These are phyloP conservation scores for Phalanger gymnotis DNA, from an alignment of 2,797 vertebrate genomes.

Conservation along the genomic window DNA sequence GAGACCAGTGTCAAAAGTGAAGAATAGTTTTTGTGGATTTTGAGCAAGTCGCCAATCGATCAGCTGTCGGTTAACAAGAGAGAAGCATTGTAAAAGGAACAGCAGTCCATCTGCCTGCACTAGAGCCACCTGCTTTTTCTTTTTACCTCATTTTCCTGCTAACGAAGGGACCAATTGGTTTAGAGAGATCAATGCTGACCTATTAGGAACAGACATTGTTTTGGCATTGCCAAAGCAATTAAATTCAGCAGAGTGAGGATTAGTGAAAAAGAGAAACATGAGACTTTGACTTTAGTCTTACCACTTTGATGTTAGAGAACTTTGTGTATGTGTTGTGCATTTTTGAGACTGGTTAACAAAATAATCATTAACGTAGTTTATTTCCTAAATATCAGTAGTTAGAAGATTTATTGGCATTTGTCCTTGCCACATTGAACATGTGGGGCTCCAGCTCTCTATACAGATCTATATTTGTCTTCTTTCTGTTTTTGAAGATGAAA, in stretches of 20 bases:
- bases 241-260: constrained; percentile 81
- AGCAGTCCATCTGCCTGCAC: constrained; percentile 78
- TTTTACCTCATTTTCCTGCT: constrained; percentile 85
- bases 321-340: constrained; percentile 20
- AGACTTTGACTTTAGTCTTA: constrained; percentile 73
- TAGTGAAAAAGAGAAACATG: constrained; percentile 66
- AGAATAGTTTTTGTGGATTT: constrained; percentile 84
- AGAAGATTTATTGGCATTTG: constrained; percentile 61
- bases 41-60: constrained; percentile 83
- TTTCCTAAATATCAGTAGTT: constrained; percentile 68
- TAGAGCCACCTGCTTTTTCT: constrained; percentile 78
- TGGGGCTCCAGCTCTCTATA: not conserved
- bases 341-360: constrained; percentile 66
- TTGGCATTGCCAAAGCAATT: constrained; percentile 84
- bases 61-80: constrained; percentile 81
- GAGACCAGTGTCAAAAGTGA: constrained; percentile 80
- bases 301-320: constrained; percentile 65
- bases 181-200: constrained; percentile 85
- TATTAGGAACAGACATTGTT: constrained; percentile 82
- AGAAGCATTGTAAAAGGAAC: constrained; percentile 75
- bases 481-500: constrained; percentile 42
- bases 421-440: constrained; percentile 62
- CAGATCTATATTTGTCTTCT: constrained; percentile 41
- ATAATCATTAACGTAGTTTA: constrained; percentile 68
- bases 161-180: constrained; percentile 86